Conservation (phyloP, 2,113 vertebrate genomes). For the Globicephala melas region DNA sequence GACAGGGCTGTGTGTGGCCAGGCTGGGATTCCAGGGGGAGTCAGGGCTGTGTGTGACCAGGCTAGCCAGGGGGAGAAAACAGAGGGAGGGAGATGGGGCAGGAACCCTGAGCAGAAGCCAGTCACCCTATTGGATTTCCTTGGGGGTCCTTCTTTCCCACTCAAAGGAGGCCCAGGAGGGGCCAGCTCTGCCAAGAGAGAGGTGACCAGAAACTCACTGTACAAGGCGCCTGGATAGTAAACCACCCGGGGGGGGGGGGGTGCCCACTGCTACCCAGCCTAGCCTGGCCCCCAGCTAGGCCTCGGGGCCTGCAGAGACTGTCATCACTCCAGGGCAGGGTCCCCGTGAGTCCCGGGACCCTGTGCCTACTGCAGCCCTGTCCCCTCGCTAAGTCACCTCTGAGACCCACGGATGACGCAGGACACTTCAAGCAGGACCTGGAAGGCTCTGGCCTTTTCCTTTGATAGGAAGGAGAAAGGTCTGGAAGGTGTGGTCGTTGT, state of each 20-base stretch:
- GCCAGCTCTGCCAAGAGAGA: not conserved
- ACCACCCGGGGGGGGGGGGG: too few relatives aligned
- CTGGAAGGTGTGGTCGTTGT: rapidly evolving
- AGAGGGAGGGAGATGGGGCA: not conserved
- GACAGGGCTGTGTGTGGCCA: not conserved
- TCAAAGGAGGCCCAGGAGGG: not conserved
- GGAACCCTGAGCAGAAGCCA: not conserved
- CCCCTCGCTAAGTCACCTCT: not conserved
- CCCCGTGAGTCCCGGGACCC: not conserved
- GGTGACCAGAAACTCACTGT: not conserved
- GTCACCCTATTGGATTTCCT: not conserved
- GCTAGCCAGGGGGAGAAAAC: not conserved
- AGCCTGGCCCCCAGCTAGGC: too few relatives aligned
- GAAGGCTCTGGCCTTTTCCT: not conserved
- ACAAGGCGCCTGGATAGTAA: not conserved
- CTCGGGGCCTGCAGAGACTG: not conserved
- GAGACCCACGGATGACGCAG: too few relatives aligned
- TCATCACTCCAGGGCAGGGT: not conserved
- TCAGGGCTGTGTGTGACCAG: too few relatives aligned
- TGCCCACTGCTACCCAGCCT: not conserved
- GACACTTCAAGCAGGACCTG: not conserved
- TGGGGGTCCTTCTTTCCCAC: not conserved
- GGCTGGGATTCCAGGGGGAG: not conserved
- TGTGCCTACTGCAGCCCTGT: not conserved
- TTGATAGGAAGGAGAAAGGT: not conserved